Evolutionary conservation across 2,888 invertebrate genomes (phyloP).

Genomic region (Mythimna albipuncta): DNA sequence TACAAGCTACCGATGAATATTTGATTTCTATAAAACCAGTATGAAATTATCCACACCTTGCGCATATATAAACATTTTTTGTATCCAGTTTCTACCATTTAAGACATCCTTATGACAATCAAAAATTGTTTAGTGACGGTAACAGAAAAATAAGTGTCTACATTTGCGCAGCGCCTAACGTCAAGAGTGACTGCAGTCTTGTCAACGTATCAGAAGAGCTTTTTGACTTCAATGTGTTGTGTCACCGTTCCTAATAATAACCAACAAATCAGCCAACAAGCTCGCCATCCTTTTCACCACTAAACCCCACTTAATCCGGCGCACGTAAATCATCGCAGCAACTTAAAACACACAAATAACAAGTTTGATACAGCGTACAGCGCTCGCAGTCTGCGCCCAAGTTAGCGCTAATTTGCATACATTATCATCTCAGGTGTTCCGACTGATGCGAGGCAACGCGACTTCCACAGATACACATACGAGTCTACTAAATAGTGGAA

Average conservation of each 20-base stretch:
- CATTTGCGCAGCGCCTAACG: no score
- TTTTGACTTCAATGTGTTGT: no score
- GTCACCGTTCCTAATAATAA: neutral
- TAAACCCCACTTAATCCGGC: constrained; percentile 73
- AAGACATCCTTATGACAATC: no score
- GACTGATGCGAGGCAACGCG: constrained; percentile 49
- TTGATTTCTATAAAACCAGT: no score
- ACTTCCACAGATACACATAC: constrained; percentile 21
- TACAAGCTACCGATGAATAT: no score
- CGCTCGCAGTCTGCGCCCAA: constrained; percentile 79
- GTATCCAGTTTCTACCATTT: no score
- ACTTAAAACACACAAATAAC: constrained; percentile 84
- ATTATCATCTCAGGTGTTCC: constrained; percentile 89
- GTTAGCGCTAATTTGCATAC: constrained; percentile 89
- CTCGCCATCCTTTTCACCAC: constrained; percentile 39
- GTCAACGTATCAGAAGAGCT: no score
- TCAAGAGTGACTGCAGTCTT: no score
- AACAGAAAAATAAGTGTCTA: no score
- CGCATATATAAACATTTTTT: no score
- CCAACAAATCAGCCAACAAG: constrained; percentile 37
- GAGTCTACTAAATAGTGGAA: constrained; percentile 7
- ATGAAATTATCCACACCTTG: no score
- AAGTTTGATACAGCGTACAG: constrained; percentile 89
- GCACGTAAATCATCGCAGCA: constrained; percentile 82
- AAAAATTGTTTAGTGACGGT: no score